Base-by-base conservation (phyloP, 2,888 invertebrate species). In the Thecocarcelia acutangulata region DNA sequence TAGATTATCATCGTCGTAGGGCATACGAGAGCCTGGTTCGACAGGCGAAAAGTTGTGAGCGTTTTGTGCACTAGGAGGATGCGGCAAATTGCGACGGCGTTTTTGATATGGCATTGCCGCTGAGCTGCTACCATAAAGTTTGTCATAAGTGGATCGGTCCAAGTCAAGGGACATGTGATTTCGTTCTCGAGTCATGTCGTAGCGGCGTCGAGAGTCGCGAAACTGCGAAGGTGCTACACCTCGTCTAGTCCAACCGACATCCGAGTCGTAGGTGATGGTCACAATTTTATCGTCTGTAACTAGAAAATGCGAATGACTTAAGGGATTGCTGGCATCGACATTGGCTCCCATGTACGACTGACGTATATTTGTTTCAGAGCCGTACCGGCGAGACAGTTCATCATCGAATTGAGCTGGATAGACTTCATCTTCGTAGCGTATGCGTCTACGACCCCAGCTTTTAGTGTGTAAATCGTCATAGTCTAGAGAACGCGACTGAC, bases 191-290 rank as follows among this genome's bases (percentile, higher is more conserved):
- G 81, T 77, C 37, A 74, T 54, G 19, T 85, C 84, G 54, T 83
- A 83, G 1, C 85, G 87, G 0, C 87, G 87, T n/a, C 88, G 87
- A 0, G 88, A 85, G n/a, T 88, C 89, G 0, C 89, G 87, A 64
- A 89, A 90, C 5, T 87, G 87, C 0, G 90, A 88, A 1, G 90
- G 87, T 0, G 90, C 90, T 2, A 90, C 90, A 9, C 90, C 90
- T 42, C 90, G 90, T 12, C 91, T 87, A 1, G 90, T 89, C 91
- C 91, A 91, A 2, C 91, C 91, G 24, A 90, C 90, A 84, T 91
- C 91, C 5, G 91, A 91, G 85, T 91, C 91, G 48, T 91, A 91
- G 48, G 90, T 90, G 50, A 91, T 91, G 73, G 91, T 91, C 24
- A 91, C 90, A 56, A 91, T 90, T 84, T 91, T 90, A 83, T 91